phyloP scores from a whole-genome alignment of 2,113 vertebrate genomes.

The Toxotes chatareus region DNA sequence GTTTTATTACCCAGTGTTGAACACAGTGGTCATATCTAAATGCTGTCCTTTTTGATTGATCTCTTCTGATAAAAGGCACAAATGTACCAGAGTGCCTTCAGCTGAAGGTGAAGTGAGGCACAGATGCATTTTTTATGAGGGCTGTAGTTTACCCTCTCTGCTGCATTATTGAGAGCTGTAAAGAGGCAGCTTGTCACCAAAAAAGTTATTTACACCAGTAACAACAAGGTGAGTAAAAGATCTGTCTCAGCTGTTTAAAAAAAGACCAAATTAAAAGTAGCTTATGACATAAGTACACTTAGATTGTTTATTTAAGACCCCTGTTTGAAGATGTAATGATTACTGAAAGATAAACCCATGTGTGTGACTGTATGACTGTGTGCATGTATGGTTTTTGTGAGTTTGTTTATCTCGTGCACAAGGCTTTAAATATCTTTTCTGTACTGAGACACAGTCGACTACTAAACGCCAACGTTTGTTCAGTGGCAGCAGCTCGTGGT shows the following conservation, averaged over 20 bases:
- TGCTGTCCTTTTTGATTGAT: conserved; percentile 28
- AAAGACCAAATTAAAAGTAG: not conserved
- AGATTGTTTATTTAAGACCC: not conserved
- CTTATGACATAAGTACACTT: not conserved
- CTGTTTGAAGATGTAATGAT: not conserved
- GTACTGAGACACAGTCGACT: conserved; percentile 14
- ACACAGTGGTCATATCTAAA: not conserved
- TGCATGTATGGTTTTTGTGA: conserved; percentile 7
- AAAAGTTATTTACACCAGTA: conserved; percentile 63
- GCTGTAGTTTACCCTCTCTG: conserved; percentile 57
- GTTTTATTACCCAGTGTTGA: not conserved
- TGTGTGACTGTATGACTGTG: not conserved
- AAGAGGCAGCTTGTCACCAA: conserved; percentile 62
- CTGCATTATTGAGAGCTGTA: conserved; percentile 71
- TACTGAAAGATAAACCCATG: not conserved
- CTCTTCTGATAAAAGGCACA: not conserved
- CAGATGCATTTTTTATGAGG: conserved; percentile 69
- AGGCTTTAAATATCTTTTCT: conserved; percentile 22
- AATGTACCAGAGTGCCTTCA: conserved; percentile 17
- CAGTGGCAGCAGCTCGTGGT: conserved; percentile 38
- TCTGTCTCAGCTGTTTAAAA: not conserved
- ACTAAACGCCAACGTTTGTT: conserved; percentile 26
- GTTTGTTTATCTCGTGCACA: conserved; percentile 24
- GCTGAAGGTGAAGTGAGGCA: conserved; percentile 32
- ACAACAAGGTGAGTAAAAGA: conserved; percentile 4